phyloP scores from a whole-genome alignment of 2,888 invertebrate species.

The Cephus nigrinus region DNA sequence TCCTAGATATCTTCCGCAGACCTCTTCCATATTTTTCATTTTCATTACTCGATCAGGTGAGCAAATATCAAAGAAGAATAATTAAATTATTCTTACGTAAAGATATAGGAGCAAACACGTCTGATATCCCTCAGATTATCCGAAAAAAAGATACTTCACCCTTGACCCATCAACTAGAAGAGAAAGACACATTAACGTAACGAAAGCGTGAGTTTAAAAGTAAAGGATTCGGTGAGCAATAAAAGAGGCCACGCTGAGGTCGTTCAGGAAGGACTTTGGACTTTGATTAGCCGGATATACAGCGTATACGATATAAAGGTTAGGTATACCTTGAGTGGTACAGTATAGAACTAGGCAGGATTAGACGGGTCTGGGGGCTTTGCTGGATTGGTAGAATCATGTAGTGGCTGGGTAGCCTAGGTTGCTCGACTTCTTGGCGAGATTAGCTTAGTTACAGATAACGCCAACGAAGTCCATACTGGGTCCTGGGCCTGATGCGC shows the following conservation, averaged over 20 bases:
- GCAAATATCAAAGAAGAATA: too few species aligned
- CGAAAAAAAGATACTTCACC: neutral
- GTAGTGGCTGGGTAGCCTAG: conserved; percentile 49
- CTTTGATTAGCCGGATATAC: neutral
- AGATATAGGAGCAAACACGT: neutral
- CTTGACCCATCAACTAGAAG: neutral
- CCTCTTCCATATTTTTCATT: too few species aligned
- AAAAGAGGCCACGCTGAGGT: conserved; percentile 49
- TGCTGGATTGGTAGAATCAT: conserved; percentile 56
- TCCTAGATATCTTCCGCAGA: too few species aligned
- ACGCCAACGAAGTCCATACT: conserved; percentile 36
- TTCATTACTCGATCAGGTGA: too few species aligned
- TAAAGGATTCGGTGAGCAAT: conserved; percentile 33
- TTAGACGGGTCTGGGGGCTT: conserved; percentile 53
- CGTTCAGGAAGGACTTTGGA: conserved; percentile 33
- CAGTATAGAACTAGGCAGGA: conserved; percentile 44
- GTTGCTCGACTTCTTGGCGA: conserved; percentile 53
- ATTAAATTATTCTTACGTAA: neutral
- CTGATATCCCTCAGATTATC: neutral
- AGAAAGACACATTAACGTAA: neutral
- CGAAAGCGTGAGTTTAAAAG: conserved; percentile 22
- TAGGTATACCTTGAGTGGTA: conserved; percentile 6
- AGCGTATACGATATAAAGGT: conserved; percentile 13
- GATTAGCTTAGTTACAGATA: conserved; percentile 62
- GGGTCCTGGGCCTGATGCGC: conserved; percentile 30